phyloP scores from a whole-genome alignment of 2,113 vertebrate genomes.

The Dissostichus mawsoni region DNA sequence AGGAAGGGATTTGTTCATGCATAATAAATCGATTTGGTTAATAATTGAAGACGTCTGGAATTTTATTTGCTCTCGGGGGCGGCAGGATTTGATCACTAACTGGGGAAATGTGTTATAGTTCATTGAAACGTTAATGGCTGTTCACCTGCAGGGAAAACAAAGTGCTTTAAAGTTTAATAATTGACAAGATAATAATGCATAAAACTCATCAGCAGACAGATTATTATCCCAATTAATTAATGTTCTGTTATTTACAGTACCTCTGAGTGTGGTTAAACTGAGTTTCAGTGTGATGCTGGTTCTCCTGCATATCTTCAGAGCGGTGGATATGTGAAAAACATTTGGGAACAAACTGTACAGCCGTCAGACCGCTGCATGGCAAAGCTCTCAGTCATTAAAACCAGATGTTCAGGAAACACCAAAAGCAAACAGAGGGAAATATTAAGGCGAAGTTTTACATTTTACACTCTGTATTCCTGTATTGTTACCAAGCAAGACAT shows the following conservation, averaged over 20 bases:
- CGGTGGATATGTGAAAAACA: background rate
- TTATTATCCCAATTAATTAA: background rate
- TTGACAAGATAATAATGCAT: background rate
- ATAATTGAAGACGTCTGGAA: slow-evolving; percentile 68
- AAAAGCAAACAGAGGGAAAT: background rate
- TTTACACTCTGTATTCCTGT: no score
- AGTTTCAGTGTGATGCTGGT: background rate
- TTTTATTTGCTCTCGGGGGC: slow-evolving; percentile 42
- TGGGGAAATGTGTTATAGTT: slow-evolving; percentile 1
- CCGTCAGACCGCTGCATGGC: background rate
- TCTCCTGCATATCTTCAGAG: background rate
- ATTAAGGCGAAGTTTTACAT: no score
- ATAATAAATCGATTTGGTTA: slow-evolving; percentile 89
- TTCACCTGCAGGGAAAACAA: background rate
- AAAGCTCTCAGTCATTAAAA: background rate
- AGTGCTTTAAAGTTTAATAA: no score
- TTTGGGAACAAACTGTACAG: background rate
- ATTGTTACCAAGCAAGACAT: no score
- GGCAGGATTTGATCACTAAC: background rate
- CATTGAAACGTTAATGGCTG: background rate
- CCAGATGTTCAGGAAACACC: background rate
- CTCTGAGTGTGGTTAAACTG: background rate
- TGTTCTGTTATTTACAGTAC: no score
- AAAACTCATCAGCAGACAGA: background rate
- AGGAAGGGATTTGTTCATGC: slow-evolving; percentile 82